phyloP scores from a whole-genome alignment of 1,140 invertebrate genomes.

The Caenorhabditis remanei region DNA sequence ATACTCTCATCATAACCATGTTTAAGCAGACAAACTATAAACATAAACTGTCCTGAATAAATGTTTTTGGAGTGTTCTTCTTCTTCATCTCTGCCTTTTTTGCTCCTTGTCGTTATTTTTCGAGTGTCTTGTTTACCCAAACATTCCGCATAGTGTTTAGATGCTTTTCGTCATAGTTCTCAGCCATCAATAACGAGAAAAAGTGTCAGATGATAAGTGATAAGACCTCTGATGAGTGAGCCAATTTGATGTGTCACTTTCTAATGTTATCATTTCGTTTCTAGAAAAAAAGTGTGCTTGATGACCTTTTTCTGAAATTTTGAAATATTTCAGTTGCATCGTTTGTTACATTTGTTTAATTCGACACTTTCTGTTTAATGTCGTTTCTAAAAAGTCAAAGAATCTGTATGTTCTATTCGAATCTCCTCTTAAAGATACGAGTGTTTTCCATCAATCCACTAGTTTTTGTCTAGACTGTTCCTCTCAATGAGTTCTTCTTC shows the following conservation, averaged over 20 bases:
- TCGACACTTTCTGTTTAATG: neutral
- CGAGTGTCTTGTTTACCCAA: conserved; percentile 16
- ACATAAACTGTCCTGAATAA: neutral
- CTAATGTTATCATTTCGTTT: conserved; percentile 7
- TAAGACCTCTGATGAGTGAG: conserved; percentile 17
- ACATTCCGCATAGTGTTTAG: conserved; percentile 25
- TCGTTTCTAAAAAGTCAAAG: neutral
- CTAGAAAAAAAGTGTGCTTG: neutral
- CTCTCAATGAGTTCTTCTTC: conserved; percentile 19
- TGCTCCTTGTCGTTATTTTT: conserved; percentile 17
- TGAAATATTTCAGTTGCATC: neutral
- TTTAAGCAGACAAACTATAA: conserved; percentile 8
- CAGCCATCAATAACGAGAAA: neutral
- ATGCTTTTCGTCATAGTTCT: conserved; percentile 17
- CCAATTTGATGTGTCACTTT: conserved; percentile 36
- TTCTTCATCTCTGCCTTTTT: neutral
- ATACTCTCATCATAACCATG: neutral
- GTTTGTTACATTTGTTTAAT: neutral
- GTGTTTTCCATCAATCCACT: neutral
- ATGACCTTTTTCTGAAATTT: conserved; percentile 11
- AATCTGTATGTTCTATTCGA: too few relatives aligned
- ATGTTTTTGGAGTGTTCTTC: conserved; percentile 22
- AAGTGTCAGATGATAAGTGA: conserved; percentile 36
- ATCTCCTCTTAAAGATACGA: too few relatives aligned
- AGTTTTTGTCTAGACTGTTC: neutral